Base-by-base conservation (phyloP, 1,140 invertebrate species). In the Anoplolepis gracilipes region DNA sequence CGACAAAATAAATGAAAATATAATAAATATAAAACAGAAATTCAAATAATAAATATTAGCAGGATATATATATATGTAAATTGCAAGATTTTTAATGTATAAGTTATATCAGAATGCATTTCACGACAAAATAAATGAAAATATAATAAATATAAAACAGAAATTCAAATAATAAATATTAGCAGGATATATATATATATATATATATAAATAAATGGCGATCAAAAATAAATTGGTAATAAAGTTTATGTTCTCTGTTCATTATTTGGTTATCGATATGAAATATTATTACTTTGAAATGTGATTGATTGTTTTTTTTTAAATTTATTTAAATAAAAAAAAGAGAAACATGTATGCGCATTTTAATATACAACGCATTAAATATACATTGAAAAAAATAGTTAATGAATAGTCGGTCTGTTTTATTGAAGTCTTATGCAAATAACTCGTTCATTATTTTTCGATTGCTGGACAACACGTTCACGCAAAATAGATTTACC, bases 381-480 rank as follows among this genome's bases (percentile, higher is more conserved):
- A 55, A 55, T 36, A 55, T 79, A 55, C 13, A 5, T 22, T 30
- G 30, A 13, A 36, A 65, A 22, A 79, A 78, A 79, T 28, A 39
- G 62, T 69, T 55, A 30, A 39, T 36, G 64, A 69, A 69, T 49
- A 69, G 39, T 57, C 64, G 64, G 22, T 81, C 33, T 39, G 57
- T 70, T 81, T 69, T 81, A 70, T 81, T 55, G 42, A 81, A 70
- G 46, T 16, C 2, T 25, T 19, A 36, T 28, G 46, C 46, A 30
- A 81, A 70, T 53, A 81, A 13, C 42, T 28, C 33, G 64, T 70
- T 25, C 11, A 59, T 81, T 81, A 81, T 70, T 70, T 70, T 70
- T 53, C 19, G 22, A 30, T 16, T 70, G 49, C 55, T 57, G 4
- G 46, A 39, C 49, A 42, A 70, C 28, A 55, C 62, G 30, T 57